Conservation (phyloP, 2,888 invertebrate genomes). For the Macaria liturata region DNA sequence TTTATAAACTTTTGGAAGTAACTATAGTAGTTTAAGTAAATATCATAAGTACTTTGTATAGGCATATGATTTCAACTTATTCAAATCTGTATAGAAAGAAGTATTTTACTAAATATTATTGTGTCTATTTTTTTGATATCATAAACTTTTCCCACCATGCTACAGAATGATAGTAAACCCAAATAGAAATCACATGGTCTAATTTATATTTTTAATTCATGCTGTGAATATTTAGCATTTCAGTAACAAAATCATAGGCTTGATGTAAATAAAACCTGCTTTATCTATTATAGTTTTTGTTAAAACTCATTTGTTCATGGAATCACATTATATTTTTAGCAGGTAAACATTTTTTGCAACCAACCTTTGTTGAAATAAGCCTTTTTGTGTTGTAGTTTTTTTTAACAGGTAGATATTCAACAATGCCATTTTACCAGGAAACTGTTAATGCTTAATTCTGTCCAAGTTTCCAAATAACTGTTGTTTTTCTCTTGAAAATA, state of each 20-base stretch:
- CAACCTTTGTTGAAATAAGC: neutral
- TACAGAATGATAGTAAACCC: too few species aligned
- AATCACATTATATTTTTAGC: neutral
- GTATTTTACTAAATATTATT: neutral
- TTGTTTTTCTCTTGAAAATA: too few species aligned
- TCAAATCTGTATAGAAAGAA: neutral
- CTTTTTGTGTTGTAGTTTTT: neutral
- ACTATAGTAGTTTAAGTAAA: too few species aligned
- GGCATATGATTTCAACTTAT: neutral
- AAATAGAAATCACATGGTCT: too few species aligned
- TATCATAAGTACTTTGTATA: slow-evolving; percentile 1
- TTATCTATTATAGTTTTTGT: too few species aligned
- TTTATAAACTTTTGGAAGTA: too few species aligned
- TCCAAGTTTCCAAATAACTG: too few species aligned
- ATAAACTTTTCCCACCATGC: too few species aligned
- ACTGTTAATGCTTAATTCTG: neutral
- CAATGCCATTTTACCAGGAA: neutral
- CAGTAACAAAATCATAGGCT: too few species aligned
- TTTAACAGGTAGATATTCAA: neutral
- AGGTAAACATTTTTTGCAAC: neutral
- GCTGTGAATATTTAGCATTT: too few species aligned
- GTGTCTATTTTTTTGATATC: neutral
- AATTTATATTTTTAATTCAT: too few species aligned
- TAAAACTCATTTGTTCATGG: neutral
- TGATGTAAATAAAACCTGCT: too few species aligned